Evolutionary conservation across 1,140 invertebrate genomes (phyloP), one percentile per base, ranked within the genome.

Genomic region (Lasaia peninsularis): DNA sequence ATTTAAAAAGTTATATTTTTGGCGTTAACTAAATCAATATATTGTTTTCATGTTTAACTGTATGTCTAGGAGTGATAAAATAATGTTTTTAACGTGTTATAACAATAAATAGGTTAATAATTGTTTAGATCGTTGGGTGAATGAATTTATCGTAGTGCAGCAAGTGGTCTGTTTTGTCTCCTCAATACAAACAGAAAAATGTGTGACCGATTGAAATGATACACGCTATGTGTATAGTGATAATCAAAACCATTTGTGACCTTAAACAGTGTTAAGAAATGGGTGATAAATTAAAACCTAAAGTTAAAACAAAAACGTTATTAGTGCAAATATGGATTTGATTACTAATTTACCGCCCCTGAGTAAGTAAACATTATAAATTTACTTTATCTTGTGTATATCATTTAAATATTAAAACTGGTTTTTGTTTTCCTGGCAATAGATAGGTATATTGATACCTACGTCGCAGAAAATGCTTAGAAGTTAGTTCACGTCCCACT

Each of bases 241-340:
- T 63, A 58, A 56, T 52, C 64, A 67, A 56, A 62, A 61, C 56
- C 49, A 44, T 55, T 55, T 51, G 69, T 78, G 63, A 56, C 50
- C 56, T 37, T 52, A 69, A 66, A 74, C 73, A 75, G 71, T 73
- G 68, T 69, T 56, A 59, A 82, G 80, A 80, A 78, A 86, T 86
- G 85, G 83, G 79, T 84, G 83, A 82, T 75, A 79, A 71, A 56
- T 74, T 80, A 31, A 83, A 77, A 71, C 78, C 71, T 52, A 85
- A 79, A 80, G 78, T 84, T 71, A 85, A 80, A 84, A 72, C 58
- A 70, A 82, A 71, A 75, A 72, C 70, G 16, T 44, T 44, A 52
- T 37, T 63, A 12, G 64, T 57, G 52, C 61, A 78, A 75, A 49
- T 65, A 87, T 87, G 84, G 84, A 87, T 86, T 54, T 83, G 50